Evolutionary conservation across 2,888 invertebrate genomes (phyloP).

Genomic region (Andricus quercusramuli): DNA sequence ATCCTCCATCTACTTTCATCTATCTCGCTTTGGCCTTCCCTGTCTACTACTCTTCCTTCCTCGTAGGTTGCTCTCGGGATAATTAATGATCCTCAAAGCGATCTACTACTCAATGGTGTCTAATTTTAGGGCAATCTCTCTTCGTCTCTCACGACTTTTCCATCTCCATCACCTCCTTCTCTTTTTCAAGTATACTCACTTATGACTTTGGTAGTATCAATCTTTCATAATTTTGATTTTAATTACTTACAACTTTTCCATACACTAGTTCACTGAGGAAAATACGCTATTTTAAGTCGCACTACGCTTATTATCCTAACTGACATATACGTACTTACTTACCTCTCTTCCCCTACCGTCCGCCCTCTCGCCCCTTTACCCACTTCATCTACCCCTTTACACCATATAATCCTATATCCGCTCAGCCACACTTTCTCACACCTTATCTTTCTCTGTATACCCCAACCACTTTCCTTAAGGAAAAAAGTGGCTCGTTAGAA

Average conservation of each 20-base stretch:
- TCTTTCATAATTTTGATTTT: neutral
- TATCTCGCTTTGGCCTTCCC: slow-evolving; percentile 49
- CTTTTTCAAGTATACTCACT: slow-evolving; percentile 11
- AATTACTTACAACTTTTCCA: neutral
- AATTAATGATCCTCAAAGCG: slow-evolving; percentile 76
- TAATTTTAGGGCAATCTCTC: slow-evolving; percentile 71
- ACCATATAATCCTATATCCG: too few species aligned
- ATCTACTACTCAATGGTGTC: slow-evolving; percentile 73
- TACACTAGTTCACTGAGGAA: too few species aligned
- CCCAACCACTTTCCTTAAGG: too few species aligned
- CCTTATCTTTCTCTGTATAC: too few species aligned
- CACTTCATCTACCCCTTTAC: too few species aligned
- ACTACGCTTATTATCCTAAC: too few species aligned
- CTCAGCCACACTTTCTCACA: too few species aligned
- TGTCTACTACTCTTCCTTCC: slow-evolving; percentile 45
- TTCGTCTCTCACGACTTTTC: slow-evolving; percentile 55
- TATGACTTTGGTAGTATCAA: neutral
- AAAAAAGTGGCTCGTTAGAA: too few species aligned
- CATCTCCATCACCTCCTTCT: slow-evolving; percentile 46
- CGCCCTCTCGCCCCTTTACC: too few species aligned
- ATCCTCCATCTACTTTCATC: slow-evolving; percentile 45
- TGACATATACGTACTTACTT: too few species aligned
- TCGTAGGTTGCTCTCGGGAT: slow-evolving; percentile 66
- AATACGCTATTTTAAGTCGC: too few species aligned
- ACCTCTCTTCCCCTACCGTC: too few species aligned